Percentiles rank a stretch among this genome's conserved stretches.
These are phyloP conservation scores for Pteropus alecto DNA, from an alignment of 2,113 vertebrate species.

Conservation along the genomic window DNA sequence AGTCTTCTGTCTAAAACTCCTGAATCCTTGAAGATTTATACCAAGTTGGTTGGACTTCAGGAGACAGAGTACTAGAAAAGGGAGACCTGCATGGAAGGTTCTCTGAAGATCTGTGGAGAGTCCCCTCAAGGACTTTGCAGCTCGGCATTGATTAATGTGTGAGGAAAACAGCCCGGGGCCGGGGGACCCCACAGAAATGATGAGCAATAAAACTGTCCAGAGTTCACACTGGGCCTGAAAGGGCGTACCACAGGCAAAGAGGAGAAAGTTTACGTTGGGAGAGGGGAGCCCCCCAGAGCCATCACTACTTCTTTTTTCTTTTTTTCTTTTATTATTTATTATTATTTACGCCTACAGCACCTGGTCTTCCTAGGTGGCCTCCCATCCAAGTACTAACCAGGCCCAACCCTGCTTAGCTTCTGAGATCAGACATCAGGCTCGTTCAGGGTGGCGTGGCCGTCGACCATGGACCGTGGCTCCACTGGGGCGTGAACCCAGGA, in stretches of 20 bases:
- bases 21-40: not conserved
- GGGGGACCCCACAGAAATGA: no score
- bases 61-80: not conserved
- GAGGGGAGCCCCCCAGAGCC: not conserved
- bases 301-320: no score
- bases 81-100: not conserved
- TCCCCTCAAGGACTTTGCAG: accelerated
- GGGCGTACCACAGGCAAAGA: not conserved
- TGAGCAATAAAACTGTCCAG: not conserved
- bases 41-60: no score
- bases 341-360: no score
- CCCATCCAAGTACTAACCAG: no score
- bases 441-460: no score
- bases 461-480: no score
- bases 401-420: no score
- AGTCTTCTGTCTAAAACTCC: not conserved
- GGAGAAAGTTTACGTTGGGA: not conserved
- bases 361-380: no score
- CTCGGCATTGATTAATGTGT: not conserved
- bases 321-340: no score
- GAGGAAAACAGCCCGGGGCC: not conserved
- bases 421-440: no score
- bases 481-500: no score
- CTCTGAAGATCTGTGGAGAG: not conserved
- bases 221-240: not conserved